Conservation (phyloP, 2,113 vertebrate genomes). For the Sialia sialis region DNA sequence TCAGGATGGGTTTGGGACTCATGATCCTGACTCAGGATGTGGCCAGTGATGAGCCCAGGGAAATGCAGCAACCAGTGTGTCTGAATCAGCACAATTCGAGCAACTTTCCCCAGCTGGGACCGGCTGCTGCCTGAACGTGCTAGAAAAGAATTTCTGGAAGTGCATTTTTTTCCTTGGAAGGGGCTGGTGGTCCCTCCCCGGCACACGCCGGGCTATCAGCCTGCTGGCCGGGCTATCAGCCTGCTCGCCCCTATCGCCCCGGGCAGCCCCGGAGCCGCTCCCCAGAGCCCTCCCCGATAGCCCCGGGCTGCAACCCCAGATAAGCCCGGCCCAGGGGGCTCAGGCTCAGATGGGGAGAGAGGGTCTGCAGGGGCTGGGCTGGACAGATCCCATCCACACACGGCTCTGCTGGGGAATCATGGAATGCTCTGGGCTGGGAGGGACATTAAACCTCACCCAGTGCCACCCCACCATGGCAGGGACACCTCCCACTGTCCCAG, state of each 20-base stretch:
- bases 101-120: background rate
- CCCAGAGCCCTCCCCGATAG: background rate
- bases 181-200: background rate
- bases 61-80: background rate
- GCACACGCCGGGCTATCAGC: background rate
- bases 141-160: background rate
- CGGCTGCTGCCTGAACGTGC: rapidly evolving
- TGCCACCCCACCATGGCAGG: background rate
- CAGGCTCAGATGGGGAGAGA: background rate
- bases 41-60: rapidly evolving
- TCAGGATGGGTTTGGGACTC: background rate
- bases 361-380: background rate
- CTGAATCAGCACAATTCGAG: background rate
- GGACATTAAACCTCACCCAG: rapidly evolving
- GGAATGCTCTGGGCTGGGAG: background rate
- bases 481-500: background rate
- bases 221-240: background rate
- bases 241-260: background rate
- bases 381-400: rapidly evolving
- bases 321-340: background rate
- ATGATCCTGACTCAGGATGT: background rate
- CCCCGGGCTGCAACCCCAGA: background rate
- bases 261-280: background rate
- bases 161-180: background rate
- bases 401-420: no score